phyloP scores from a whole-genome alignment of 1,140 invertebrate genomes.

The Maniola jurtina region DNA sequence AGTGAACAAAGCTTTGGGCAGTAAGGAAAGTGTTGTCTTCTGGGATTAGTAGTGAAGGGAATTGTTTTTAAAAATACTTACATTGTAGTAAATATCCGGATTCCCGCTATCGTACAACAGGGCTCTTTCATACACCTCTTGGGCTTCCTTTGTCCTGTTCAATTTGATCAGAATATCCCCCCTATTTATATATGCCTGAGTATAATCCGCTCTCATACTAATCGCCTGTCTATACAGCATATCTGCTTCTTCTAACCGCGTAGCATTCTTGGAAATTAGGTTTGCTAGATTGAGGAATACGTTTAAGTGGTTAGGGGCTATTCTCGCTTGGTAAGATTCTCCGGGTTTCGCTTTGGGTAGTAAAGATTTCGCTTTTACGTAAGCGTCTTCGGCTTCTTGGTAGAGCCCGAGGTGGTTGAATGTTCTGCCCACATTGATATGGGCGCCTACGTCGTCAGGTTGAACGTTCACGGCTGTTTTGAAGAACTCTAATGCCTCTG shows the following conservation, averaged over 20 bases:
- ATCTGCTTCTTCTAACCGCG: slow-evolving; percentile 95
- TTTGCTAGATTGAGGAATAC: slow-evolving; percentile 97
- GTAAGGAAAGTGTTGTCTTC: too few species aligned
- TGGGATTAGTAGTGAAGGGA: too few species aligned
- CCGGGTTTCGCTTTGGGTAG: slow-evolving; percentile 94
- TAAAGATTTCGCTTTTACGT: slow-evolving; percentile 92
- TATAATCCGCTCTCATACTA: slow-evolving; percentile 98
- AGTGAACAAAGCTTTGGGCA: too few species aligned
- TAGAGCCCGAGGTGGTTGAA: slow-evolving; percentile 95
- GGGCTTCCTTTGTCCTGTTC: slow-evolving; percentile 95
- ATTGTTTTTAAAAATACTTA: slow-evolving; percentile 62
- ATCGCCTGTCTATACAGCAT: slow-evolving; percentile 95
- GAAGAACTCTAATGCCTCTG: slow-evolving; percentile 94
- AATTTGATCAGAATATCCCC: slow-evolving; percentile 97
- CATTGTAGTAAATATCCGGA: slow-evolving; percentile 98
- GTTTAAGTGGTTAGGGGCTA: slow-evolving; percentile 97
- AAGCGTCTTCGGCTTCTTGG: slow-evolving; percentile 93
- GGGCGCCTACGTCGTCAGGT: slow-evolving; percentile 96
- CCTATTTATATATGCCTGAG: slow-evolving; percentile 97
- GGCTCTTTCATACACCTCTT: slow-evolving; percentile 96
- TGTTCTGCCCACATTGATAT: slow-evolving; percentile 97
- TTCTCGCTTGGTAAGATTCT: slow-evolving; percentile 95
- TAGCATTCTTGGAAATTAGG: slow-evolving; percentile 95
- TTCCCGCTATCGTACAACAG: slow-evolving; percentile 96
- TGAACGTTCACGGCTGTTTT: slow-evolving; percentile 96